Percentiles rank a stretch among this genome's conserved stretches.
Evolutionary conservation across 23 tunicate genomes (phyloP).

Genomic region (Diplosoma virens): DNA sequence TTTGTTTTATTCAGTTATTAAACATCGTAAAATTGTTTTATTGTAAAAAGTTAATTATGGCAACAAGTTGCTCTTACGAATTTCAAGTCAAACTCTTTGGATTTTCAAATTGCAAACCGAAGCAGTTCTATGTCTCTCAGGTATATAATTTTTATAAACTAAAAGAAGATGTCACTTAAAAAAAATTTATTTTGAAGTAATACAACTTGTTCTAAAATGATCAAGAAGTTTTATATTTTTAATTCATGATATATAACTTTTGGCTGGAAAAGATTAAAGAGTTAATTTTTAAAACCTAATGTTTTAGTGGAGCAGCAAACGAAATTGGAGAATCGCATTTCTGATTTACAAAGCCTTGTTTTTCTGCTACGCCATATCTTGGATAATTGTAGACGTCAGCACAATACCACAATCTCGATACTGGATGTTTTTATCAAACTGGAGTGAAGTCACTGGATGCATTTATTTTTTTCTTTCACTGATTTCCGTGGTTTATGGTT

Average conservation of each 20-base stretch:
- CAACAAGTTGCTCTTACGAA: no score
- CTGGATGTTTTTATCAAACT: constrained; percentile 48
- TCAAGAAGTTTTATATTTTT: no score
- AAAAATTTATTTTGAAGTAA: no score
- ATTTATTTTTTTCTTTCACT: constrained; percentile 44
- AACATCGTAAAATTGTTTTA: no score
- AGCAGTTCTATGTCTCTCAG: constrained; percentile 5
- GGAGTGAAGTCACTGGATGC: constrained; percentile 76
- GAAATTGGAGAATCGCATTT: constrained; percentile 35
- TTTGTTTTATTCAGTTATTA: no score
- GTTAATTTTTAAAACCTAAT: no score
- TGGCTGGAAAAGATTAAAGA: no score
- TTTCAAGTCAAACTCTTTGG: not conserved
- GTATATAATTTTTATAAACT: constrained; percentile 25
- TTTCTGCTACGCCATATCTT: constrained; percentile 50
- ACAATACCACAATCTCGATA: constrained; percentile 19
- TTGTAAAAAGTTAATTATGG: no score
- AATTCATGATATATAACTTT: no score
- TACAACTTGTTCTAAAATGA: no score
- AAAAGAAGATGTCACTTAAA: no score
- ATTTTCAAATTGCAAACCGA: not conserved
- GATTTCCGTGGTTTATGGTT: constrained; percentile 35
- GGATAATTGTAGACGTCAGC: constrained; percentile 48
- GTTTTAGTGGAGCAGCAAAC: constrained; percentile 58
- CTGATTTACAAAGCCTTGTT: constrained; percentile 39